Evolutionary conservation across 2,797 vertebrate genomes (phyloP).

Genomic region (Hipposideros larvatus): DNA sequence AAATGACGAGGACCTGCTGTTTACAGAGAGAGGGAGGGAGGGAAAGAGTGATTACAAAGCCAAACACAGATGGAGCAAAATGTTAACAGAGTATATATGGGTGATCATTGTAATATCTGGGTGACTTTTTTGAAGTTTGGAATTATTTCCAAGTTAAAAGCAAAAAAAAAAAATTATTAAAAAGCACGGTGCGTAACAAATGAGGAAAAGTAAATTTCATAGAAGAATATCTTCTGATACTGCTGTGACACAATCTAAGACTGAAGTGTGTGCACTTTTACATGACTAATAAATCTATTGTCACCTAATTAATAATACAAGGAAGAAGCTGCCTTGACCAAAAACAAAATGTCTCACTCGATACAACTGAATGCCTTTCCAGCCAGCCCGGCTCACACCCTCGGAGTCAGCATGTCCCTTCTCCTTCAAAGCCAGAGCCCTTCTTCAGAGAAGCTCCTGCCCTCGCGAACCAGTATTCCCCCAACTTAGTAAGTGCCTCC

Average conservation of each 20-base stretch:
- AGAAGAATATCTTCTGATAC: not conserved
- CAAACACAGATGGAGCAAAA: not conserved
- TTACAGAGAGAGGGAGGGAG: not conserved
- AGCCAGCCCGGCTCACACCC: not conserved
- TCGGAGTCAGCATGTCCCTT: not conserved
- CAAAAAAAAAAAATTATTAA: not conserved
- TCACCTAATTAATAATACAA: not conserved
- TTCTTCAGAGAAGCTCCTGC: not conserved
- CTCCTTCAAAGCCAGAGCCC: not conserved
- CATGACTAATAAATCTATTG: not conserved
- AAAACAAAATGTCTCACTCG: not conserved
- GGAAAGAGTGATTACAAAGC: not conserved
- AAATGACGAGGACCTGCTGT: not conserved
- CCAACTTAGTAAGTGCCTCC: not conserved
- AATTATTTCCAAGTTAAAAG: slow-evolving; percentile 21
- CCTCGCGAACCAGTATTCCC: not conserved
- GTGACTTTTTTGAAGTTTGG: not conserved
- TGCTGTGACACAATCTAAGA: not conserved
- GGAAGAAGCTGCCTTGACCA: not conserved
- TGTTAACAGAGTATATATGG: not conserved
- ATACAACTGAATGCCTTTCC: not conserved
- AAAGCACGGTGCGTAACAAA: not conserved
- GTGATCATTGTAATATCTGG: not conserved
- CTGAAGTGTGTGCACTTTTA: not conserved
- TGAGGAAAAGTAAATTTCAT: not conserved